phyloP scores from a whole-genome alignment of 2,888 invertebrate genomes.

The Molorchus minor region DNA sequence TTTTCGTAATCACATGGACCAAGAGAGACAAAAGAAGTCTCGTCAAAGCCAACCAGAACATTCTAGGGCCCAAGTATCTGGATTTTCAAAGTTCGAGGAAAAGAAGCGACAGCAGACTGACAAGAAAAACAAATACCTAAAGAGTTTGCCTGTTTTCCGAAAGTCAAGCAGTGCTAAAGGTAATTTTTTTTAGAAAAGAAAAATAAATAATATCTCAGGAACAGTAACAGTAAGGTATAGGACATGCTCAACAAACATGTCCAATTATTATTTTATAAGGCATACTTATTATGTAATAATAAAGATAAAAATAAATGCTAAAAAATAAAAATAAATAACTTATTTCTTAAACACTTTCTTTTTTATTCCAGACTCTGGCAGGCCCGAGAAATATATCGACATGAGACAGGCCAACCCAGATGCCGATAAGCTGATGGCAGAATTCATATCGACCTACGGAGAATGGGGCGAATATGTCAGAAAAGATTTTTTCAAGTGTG shows the following conservation, averaged over 20 bases:
- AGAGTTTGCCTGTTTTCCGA: conserved; percentile 74
- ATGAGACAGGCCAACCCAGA: conserved; percentile 64
- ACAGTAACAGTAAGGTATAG: background rate
- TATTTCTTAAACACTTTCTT: no score
- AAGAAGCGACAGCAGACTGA: conserved; percentile 78
- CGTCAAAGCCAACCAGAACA: conserved; percentile 44
- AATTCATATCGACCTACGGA: conserved; percentile 53
- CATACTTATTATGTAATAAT: no score
- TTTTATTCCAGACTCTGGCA: conserved; percentile 57
- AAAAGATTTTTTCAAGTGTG: conserved; percentile 74
- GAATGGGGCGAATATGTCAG: conserved; percentile 65
- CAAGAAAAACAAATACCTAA: conserved; percentile 80
- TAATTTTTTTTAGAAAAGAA: conserved; percentile 47
- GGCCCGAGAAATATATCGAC: conserved; percentile 59
- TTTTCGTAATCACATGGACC: conserved; percentile 81
- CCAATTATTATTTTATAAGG: no score
- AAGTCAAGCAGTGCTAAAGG: conserved; percentile 73
- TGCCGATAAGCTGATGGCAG: conserved; percentile 63
- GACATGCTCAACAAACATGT: no score
- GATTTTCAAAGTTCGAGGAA: conserved; percentile 86
- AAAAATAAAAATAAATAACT: no score
- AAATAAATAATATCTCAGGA: background rate
- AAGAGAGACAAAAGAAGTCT: conserved; percentile 66
- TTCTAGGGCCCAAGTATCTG: conserved; percentile 62
- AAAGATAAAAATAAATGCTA: no score